Evolutionary conservation across 2,888 invertebrate genomes (phyloP), one percentile per base, ranked within the genome.

Genomic region (Diarsia mendica): DNA sequence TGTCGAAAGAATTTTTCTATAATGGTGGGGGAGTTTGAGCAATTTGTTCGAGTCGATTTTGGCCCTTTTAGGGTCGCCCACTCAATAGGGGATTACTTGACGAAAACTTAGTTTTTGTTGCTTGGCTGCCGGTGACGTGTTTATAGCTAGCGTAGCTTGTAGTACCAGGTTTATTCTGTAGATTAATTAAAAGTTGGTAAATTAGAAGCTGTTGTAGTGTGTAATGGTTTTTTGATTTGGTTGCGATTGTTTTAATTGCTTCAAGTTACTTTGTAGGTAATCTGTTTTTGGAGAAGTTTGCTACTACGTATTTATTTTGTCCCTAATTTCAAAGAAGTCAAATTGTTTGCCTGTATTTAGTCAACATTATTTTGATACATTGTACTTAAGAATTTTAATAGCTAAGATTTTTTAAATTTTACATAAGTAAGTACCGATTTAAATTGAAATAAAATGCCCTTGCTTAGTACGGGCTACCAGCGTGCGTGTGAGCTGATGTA

Each of bases 71-170:
- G 51, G 33, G 49, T 55, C 64, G 33, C 69, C 71, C 48, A 70
- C 72, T 85, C 75, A 80, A 85, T 86, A 71, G 46, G n/a, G 61
- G 66, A 76, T 76, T 80, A 83, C 75, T 85, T 72, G 80, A 74
- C 72, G 58, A 72, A 73, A 83, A 72, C 67, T 85, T 83, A 44
- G 73, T 85, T 83, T 68, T 76, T 76, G 63, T 77, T 75, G 49
- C 39, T 39, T 39, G 46, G 8, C 23, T 72, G 66, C 39, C 13
- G 0, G 18, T 48, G 77, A 75, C 77, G 28, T 18, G 67, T 11
- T 55, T 48, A 48, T 23, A 8, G 71, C 58, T n/a, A 49, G 18
- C 8, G 39, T 39, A 39, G 8, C 39, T 39, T 39, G 39, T 79
- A 72, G 69, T 73, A 70, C 33, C 72, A 67, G 46, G 58, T 81